Evolutionary conservation across 2,888 invertebrate species (phyloP).

Genomic region (Leptinotarsa rubiginosa): DNA sequence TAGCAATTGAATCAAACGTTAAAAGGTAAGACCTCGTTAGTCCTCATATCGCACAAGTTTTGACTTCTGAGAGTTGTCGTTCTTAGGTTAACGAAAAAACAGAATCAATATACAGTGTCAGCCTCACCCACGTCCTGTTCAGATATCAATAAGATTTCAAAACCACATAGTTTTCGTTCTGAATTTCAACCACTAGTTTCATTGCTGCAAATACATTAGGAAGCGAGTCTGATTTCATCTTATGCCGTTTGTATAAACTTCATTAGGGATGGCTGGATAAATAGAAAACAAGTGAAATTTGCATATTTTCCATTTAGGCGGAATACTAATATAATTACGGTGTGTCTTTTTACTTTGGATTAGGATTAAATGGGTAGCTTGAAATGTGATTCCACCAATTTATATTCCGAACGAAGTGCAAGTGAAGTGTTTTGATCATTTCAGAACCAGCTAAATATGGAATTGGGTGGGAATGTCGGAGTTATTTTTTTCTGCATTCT

Average conservation of each 20-base stretch:
- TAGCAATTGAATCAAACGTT: too few species aligned
- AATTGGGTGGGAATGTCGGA: too few species aligned
- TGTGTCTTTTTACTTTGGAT: conserved; percentile 18
- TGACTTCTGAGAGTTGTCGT: too few species aligned
- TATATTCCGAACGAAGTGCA: conserved; percentile 6
- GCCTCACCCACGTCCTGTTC: too few species aligned
- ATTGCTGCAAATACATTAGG: conserved; percentile 3
- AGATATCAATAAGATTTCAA: too few species aligned
- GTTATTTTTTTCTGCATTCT: too few species aligned
- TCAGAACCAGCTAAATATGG: neutral
- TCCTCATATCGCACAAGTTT: too few species aligned
- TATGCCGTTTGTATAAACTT: conserved; percentile 12
- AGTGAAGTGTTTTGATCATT: neutral
- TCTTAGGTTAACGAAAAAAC: too few species aligned
- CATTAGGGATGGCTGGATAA: conserved; percentile 14
- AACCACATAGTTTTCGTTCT: too few species aligned
- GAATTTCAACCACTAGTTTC: neutral
- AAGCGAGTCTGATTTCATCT: conserved; percentile 9
- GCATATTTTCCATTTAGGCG: conserved; percentile 16
- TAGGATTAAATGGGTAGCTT: conserved; percentile 15
- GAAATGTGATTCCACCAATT: conserved; percentile 13
- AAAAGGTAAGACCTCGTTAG: too few species aligned
- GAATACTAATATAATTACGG: conserved; percentile 20
- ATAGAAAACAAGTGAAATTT: conserved; percentile 18
- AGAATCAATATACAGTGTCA: too few species aligned